A percentile compares a stretch with the other conserved stretches of the same genome.
Evolutionary conservation across 2,888 invertebrate species (phyloP).

Genomic region (Quadriops clusia): DNA sequence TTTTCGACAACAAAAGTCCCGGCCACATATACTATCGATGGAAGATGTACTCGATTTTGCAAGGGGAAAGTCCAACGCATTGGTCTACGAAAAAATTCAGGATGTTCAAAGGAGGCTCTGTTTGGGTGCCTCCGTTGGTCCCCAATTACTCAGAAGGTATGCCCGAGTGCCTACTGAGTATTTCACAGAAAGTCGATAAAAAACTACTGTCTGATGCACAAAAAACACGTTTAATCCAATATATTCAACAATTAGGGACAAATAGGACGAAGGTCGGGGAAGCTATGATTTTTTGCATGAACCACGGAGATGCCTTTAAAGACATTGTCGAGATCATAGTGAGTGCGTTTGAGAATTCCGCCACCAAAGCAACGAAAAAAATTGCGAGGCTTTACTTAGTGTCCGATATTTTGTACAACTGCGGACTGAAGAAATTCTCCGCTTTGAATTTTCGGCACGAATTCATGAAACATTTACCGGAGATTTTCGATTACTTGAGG

Average conservation of each 20-base stretch:
- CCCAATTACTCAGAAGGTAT: conserved; percentile 89
- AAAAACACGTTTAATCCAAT: conserved; percentile 75
- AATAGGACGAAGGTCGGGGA: conserved; percentile 69
- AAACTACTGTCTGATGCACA: conserved; percentile 64
- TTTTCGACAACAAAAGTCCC: conserved; percentile 93
- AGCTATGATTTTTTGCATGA: conserved; percentile 95
- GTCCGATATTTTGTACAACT: conserved; percentile 92
- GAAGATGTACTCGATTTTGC: conserved; percentile 91
- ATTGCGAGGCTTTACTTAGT: conserved; percentile 86
- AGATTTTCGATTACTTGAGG: conserved; percentile 62
- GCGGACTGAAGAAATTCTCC: conserved; percentile 70
- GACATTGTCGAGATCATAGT: conserved; percentile 84
- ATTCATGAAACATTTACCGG: conserved; percentile 63
- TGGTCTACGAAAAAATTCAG: conserved; percentile 85
- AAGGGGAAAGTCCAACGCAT: conserved; percentile 80
- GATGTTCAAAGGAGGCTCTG: conserved; percentile 91
- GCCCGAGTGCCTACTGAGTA: conserved; percentile 78
- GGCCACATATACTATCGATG: conserved; percentile 95
- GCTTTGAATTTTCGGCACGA: conserved; percentile 77
- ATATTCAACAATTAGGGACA: conserved; percentile 70
- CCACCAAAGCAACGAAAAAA: conserved; percentile 64
- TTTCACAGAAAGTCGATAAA: conserved; percentile 47
- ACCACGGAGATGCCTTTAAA: conserved; percentile 86
- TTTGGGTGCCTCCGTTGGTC: conserved; percentile 90
- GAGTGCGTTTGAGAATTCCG: conserved; percentile 65